Conservation (phyloP, 1,140 invertebrate species). For the Cyclargus thomasi region DNA sequence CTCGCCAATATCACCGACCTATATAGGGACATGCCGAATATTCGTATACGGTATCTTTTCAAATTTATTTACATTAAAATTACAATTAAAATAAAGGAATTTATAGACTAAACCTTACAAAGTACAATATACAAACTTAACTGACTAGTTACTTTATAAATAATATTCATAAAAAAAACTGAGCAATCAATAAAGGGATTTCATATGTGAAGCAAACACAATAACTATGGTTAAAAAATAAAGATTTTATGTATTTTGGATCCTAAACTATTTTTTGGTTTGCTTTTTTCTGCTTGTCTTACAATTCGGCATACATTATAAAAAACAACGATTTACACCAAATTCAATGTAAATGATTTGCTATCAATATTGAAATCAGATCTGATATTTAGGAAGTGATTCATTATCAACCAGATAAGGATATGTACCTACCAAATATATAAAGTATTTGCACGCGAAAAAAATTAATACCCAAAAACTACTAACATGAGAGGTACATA, state of each 20-base stretch:
- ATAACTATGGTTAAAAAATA: too few species aligned
- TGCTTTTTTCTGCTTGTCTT: too few species aligned
- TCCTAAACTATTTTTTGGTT: too few species aligned
- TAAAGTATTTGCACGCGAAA: slow-evolving; percentile 2
- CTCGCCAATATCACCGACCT: background rate
- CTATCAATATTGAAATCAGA: slow-evolving; percentile 18
- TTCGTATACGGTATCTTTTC: background rate
- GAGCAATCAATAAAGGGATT: too few species aligned
- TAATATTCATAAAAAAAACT: too few species aligned
- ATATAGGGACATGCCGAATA: background rate
- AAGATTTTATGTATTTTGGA: too few species aligned
- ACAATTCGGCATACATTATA: too few species aligned
- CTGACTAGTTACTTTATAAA: too few species aligned
- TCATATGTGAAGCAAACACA: too few species aligned
- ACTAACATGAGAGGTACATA: slow-evolving; percentile 26
- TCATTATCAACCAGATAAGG: background rate
- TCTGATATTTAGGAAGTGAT: slow-evolving; percentile 13
- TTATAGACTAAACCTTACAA: background rate
- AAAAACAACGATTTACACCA: background rate
- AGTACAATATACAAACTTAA: too few species aligned
- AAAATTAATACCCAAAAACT: too few species aligned
- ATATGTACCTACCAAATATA: background rate
- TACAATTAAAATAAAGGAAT: background rate
- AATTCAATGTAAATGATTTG: background rate
- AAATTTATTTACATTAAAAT: background rate